These are phyloP conservation scores for Sipunculus nudus DNA, from an alignment of 2,888 invertebrate genomes.

Conservation along the genomic window DNA sequence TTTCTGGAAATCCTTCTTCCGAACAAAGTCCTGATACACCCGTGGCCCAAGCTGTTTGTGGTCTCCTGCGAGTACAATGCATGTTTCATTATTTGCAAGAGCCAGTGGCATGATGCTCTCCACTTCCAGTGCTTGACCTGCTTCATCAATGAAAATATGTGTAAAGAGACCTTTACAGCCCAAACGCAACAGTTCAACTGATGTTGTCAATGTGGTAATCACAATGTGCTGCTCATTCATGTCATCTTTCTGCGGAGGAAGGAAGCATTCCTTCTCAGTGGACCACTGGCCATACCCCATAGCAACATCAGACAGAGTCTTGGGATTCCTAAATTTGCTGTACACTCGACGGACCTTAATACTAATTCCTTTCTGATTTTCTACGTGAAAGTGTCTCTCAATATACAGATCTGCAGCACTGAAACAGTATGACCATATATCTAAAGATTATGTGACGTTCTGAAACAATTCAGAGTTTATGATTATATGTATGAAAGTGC, in stretches of 20 bases:
- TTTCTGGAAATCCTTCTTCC: slow-evolving; percentile 67
- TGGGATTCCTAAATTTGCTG: too few species aligned
- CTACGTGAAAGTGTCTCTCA: slow-evolving; percentile 83
- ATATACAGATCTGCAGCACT: slow-evolving; percentile 86
- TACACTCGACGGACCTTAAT: too few species aligned
- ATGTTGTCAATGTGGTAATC: slow-evolving; percentile 82
- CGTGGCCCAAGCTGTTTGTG: slow-evolving; percentile 86
- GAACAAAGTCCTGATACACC: slow-evolving; percentile 74
- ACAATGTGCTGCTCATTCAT: slow-evolving; percentile 77
- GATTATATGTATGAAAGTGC: too few species aligned
- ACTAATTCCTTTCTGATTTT: slow-evolving; percentile 77
- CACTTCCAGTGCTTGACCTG: slow-evolving; percentile 87
- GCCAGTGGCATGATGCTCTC: slow-evolving; percentile 84
- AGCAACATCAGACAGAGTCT: too few species aligned
- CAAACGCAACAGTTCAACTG: slow-evolving; percentile 77
- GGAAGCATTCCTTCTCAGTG: slow-evolving; percentile 70
- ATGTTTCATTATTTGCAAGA: slow-evolving; percentile 76
- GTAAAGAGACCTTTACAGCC: slow-evolving; percentile 74
- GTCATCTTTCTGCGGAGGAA: slow-evolving; percentile 78
- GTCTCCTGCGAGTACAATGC: slow-evolving; percentile 84
- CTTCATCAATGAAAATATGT: slow-evolving; percentile 86
- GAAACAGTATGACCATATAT: slow-evolving; percentile 28
- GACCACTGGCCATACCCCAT: slow-evolving; percentile 39
- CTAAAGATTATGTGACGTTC: too few species aligned
- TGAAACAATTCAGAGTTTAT: too few species aligned